These are phyloP conservation scores for Carettochelys insculpta DNA, from an alignment of 2,113 vertebrate genomes.

Conservation along the genomic window DNA sequence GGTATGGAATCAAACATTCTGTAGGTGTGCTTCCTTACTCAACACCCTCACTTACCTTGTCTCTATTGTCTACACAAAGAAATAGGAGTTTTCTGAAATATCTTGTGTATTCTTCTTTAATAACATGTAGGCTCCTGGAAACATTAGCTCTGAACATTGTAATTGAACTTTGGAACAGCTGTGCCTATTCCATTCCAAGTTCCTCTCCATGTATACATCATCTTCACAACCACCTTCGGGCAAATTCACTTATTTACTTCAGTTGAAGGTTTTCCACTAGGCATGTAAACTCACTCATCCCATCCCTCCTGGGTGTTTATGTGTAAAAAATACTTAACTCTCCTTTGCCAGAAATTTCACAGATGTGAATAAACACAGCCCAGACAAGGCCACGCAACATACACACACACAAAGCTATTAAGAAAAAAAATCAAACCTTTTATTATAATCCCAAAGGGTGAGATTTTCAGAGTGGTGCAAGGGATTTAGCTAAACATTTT, in stretches of 20 bases:
- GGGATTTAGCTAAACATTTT: not conserved
- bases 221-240: constrained; percentile 54
- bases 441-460: fast-evolving
- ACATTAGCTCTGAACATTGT: not conserved
- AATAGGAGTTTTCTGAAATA: constrained; percentile 21
- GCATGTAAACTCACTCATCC: constrained; percentile 43
- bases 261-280: constrained; percentile 51
- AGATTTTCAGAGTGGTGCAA: not conserved
- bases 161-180: constrained; percentile 37
- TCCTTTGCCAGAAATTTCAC: constrained; percentile 47
- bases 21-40: not conserved
- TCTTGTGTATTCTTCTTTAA: constrained; percentile 19
- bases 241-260: constrained; percentile 53
- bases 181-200: constrained; percentile 6
- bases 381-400: constrained; percentile 39
- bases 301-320: constrained; percentile 49
- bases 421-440: not conserved
- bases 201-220: constrained; percentile 32
- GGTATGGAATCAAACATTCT: constrained; percentile 19
- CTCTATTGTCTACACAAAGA: not conserved
- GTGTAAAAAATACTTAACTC: constrained; percentile 58
- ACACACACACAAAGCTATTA: not conserved
- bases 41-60: not conserved
- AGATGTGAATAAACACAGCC: constrained; percentile 18
- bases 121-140: not conserved